Conservation (phyloP, 2,797 vertebrate genomes). For the Rachycentron canadum region DNA sequence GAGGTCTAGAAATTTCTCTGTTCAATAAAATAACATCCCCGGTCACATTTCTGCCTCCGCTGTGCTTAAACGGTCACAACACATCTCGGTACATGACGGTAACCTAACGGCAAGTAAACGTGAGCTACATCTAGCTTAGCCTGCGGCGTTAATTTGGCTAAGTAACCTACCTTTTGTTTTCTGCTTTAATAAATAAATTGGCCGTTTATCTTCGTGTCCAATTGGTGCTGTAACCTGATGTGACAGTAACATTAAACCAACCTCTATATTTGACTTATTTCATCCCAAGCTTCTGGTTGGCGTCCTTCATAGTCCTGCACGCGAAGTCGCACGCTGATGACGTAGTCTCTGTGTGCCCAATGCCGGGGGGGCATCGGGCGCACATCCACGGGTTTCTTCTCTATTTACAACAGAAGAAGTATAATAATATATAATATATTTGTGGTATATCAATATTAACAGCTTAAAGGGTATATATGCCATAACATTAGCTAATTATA, state of each 20-base stretch:
- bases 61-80: accelerated
- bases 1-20: background rate
- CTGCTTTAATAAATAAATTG: accelerated
- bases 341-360: background rate
- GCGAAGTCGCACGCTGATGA: constrained; percentile 75
- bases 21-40: background rate
- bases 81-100: background rate
- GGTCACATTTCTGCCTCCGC: accelerated
- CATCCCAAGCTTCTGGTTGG: constrained; percentile 23
- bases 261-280: constrained; percentile 49
- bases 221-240: accelerated
- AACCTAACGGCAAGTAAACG: background rate
- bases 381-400: background rate
- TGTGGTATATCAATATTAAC: background rate
- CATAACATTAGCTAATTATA: background rate
- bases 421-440: background rate
- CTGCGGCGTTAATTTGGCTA: background rate
- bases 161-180: background rate
- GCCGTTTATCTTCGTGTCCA: accelerated
- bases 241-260: background rate
- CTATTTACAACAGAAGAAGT: background rate
- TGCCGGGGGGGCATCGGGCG: accelerated
- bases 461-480: background rate
- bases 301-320: constrained; percentile 70
- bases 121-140: constrained; percentile 14